A percentile compares a stretch with the other conserved stretches of the same genome.
Conservation (phyloP, 2,113 vertebrate species). For the Lophochroa leadbeateri region DNA sequence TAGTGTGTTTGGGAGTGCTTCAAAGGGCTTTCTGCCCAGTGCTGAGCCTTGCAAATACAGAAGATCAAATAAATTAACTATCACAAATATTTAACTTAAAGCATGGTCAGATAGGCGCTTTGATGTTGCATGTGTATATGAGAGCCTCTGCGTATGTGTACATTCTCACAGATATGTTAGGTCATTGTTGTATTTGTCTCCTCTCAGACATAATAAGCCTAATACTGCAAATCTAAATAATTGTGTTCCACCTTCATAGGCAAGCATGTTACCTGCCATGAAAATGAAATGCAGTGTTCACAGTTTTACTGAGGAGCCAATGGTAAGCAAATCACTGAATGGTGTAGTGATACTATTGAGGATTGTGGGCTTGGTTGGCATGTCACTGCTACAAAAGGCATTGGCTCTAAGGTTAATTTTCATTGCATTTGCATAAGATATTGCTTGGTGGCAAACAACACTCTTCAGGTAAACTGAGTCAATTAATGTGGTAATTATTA, state of each 20-base stretch:
- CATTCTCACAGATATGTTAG: rapidly evolving
- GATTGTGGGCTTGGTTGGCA: rapidly evolving
- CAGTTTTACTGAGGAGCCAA: not conserved
- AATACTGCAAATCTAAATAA: not conserved
- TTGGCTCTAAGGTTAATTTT: rapidly evolving
- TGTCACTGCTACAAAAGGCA: not conserved
- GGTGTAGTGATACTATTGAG: rapidly evolving
- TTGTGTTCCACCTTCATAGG: rapidly evolving
- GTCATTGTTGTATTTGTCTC: not conserved
- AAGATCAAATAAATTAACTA: constrained; percentile 35
- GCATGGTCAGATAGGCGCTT: constrained; percentile 1
- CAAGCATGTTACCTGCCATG: not conserved
- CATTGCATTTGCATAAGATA: rapidly evolving
- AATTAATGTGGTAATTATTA: rapidly evolving
- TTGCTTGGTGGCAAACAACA: rapidly evolving
- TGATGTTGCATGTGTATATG: not conserved
- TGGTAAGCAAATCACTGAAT: rapidly evolving
- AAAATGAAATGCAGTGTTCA: rapidly evolving
- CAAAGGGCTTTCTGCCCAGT: constrained; percentile 46
- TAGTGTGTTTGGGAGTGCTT: constrained; percentile 29
- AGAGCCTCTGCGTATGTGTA: not conserved
- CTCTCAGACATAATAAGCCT: not conserved
- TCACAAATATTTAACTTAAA: constrained; percentile 49
- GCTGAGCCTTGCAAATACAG: not conserved
- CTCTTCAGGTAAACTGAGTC: not conserved